Conservation (phyloP, 92 coral and sea anemone genomes). For the Phenganax marumi region DNA sequence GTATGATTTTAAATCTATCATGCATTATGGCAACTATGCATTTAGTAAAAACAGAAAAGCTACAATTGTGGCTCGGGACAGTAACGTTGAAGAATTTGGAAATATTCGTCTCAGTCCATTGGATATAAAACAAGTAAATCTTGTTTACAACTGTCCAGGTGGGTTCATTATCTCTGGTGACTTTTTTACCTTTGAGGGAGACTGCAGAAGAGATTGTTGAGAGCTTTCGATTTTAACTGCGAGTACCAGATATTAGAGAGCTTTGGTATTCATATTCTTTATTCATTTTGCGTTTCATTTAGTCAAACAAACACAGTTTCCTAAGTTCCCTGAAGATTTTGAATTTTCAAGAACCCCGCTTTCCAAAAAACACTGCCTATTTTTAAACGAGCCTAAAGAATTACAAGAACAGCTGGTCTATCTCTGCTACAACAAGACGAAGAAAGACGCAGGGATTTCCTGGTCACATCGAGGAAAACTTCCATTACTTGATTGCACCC, state of each 20-base stretch:
- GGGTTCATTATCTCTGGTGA: too few species aligned
- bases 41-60: slow-evolving; percentile 65
- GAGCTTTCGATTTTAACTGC: too few species aligned
- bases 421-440: slow-evolving; percentile 75
- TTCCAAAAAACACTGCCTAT: slow-evolving; percentile 50
- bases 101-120: slow-evolving; percentile 68
- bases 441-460: slow-evolving; percentile 52
- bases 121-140: slow-evolving; percentile 81
- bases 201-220: too few species aligned
- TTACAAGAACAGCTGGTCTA: slow-evolving; percentile 55
- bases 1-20: slow-evolving; percentile 81
- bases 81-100: slow-evolving; percentile 66
- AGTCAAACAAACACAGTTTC: slow-evolving; percentile 40
- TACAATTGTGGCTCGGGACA: slow-evolving; percentile 67
- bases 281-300: not conserved
- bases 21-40: slow-evolving; percentile 79
- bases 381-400: slow-evolving; percentile 66
- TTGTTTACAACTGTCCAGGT: slow-evolving; percentile 84
- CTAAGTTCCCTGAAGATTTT: slow-evolving; percentile 84
- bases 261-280: not conserved
- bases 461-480: slow-evolving; percentile 66
- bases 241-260: not conserved
- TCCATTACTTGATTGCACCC: slow-evolving; percentile 51
- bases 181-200: too few species aligned
- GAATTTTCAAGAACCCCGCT: slow-evolving; percentile 52